Base-by-base conservation (phyloP, 2,797 vertebrate genomes). In the Microctenopoma stevenorrisi region DNA sequence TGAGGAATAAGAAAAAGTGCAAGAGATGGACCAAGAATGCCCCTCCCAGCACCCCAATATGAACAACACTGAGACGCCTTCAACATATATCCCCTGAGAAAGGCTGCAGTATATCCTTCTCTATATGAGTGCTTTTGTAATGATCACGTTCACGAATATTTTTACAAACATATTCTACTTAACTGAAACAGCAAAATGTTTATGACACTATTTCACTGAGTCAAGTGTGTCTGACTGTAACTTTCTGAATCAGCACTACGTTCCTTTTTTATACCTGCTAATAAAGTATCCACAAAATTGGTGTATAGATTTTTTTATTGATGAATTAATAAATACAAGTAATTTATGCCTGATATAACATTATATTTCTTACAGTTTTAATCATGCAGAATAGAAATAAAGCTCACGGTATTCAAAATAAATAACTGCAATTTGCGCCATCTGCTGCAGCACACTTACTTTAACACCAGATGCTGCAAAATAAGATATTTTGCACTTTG, bases 41-140 rank as follows among this genome's bases (percentile, higher is more conserved):
- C 25, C 18, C 4, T 8, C 64, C 58, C 28, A 74, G 78, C 3
- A n/a, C 61, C 25, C 88, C 86, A 7, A 65, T 91, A 12, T 89
- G 57, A 90, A 52, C 25, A 61, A 56, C 48, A 43, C 9, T 1
- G 30, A 10, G 50, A 70, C 33, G 14, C 3, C 38, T 16, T 57
- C 12, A 15, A 22, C 30, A 14, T 48, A 6, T 49, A 12, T 7
- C 22, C 22, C 7, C 7, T 42, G 18, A 9, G 10, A 35, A 11
- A 62, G 7, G 10, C 10, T 42, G 4, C 4, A 42, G 40, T 42
- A 42, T 42, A 42, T 42, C 12, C 40, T 42, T 30, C 49, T 12
- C 10, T 8, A 57, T 26, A 28, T 57, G 30, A 38, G 11, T 26
- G 26, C 5, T 61, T 47, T 52, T 56, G 4, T 14, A 59, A 16